Base-by-base conservation (phyloP, 2,888 invertebrate genomes). In the Sipunculus nudus region DNA sequence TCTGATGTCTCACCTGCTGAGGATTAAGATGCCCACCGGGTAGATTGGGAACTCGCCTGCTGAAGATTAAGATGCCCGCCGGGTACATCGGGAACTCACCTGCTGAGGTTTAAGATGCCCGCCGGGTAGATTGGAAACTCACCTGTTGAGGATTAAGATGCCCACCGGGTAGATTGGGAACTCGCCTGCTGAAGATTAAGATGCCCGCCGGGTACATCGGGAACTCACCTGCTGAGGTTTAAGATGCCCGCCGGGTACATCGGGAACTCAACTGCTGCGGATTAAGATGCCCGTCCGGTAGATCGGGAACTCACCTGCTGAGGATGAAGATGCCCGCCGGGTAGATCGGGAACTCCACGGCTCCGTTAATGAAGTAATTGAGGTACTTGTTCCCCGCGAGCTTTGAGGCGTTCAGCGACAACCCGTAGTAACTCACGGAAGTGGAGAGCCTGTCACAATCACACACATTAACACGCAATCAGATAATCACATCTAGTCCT, bases 301-400 rank as follows among this genome's bases (percentile, higher is more conserved):
- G 38, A 16, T 16, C 10, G 16, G 10, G 10, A 35, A 47, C 65
- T 52, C 65, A 54, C 54, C 23, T 28, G 5, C 29, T 23, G 16
- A 57, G 16, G 41, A 57, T 52, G 28, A 25, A n/a, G 29, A 57
- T 29, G 16, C 40, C 57, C 28, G 38, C 19, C 35, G 49, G 26
- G 31, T 58, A 58, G 35, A 58, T 53, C 5, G 58, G 57, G 8
- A 58, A 23, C 39, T 61, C 58, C 2, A 61, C 19, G 10, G 49
- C 53, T 16, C 58, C 61, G 31, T 41, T 53, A 31, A 61, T 52
- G 48, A 61, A 58, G 58, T 53, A 61, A 31, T 61, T 61, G 3
- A 58, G 25, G 49, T 61, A 61, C n/a, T 47, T 39, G 43, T 61
- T 49, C 2, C 61, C 61, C 2, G 61, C 47, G 10, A 61, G 48